A percentile compares a stretch with the other conserved stretches of the same genome.
phyloP scores from a whole-genome alignment of 2,888 invertebrate species.

The Lepas anatifera region DNA sequence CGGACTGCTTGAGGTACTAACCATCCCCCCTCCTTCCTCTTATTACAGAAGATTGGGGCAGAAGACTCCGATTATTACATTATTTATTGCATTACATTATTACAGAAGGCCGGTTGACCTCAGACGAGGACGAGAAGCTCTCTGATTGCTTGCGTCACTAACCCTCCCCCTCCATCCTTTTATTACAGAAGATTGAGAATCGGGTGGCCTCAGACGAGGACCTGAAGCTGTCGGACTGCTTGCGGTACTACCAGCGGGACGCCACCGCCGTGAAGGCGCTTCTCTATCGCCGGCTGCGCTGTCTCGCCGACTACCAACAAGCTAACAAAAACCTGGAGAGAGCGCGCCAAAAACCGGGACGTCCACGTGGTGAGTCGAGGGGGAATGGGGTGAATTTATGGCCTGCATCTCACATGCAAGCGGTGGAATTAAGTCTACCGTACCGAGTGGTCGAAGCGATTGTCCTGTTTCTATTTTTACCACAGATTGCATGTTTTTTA shows the following conservation, averaged over 20 bases:
- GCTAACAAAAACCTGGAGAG: conserved; percentile 93
- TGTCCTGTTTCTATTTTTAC: not conserved
- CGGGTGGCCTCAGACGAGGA: conserved; percentile 96
- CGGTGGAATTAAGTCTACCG: not conserved
- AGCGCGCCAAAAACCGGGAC: conserved; percentile 90
- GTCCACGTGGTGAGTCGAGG: conserved; percentile 72
- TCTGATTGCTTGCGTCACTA: too few relatives aligned
- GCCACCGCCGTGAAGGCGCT: conserved; percentile 92
- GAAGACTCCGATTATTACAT: too few relatives aligned
- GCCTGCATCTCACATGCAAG: not conserved
- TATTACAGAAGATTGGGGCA: too few relatives aligned
- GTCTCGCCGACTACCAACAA: conserved; percentile 87
- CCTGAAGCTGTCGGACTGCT: conserved; percentile 88
- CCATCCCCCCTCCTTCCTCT: too few relatives aligned
- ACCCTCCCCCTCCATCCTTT: too few relatives aligned
- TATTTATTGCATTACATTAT: too few relatives aligned
- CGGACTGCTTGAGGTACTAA: too few relatives aligned
- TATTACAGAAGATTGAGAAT: conserved; percentile 89
- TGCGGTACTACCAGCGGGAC: conserved; percentile 95
- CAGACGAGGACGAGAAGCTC: too few relatives aligned
- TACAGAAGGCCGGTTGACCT: too few relatives aligned
- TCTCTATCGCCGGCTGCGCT: conserved; percentile 76
- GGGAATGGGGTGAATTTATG: not conserved
- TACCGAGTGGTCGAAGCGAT: not conserved
- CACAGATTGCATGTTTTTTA: not conserved